Evolutionary conservation across 2,888 invertebrate species (phyloP).

Genomic region (Augochlorella aurata): DNA sequence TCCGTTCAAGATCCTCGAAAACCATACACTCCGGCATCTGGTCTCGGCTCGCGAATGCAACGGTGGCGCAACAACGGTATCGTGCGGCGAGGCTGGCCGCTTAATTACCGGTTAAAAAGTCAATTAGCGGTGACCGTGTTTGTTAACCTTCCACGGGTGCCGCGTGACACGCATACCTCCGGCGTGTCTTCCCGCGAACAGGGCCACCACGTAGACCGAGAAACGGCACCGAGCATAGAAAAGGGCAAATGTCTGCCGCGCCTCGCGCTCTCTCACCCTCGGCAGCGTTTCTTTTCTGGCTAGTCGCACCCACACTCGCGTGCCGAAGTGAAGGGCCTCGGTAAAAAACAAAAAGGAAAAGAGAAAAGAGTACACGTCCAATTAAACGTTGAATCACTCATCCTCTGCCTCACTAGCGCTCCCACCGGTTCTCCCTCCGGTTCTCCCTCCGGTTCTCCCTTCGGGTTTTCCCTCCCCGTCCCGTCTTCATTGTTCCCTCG

Average conservation of each 20-base stretch:
- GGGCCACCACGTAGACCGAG: conserved; percentile 32
- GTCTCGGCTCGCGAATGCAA: background rate
- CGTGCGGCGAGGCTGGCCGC: conserved; percentile 40
- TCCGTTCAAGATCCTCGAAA: background rate
- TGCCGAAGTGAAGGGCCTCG: conserved; percentile 25
- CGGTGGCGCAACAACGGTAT: conserved; percentile 54
- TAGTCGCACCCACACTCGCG: conserved; percentile 57
- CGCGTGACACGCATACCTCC: conserved; percentile 68
- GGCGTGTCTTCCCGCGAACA: conserved; percentile 21
- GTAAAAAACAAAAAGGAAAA: background rate
- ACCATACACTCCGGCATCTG: background rate
- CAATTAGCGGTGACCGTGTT: conserved; percentile 77
- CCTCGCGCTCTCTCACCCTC: conserved; percentile 4
- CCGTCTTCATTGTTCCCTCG: conserved; percentile 25
- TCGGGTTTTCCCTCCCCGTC: conserved; percentile 26
- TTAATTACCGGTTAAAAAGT: conserved; percentile 77
- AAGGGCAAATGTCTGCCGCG: conserved; percentile 57
- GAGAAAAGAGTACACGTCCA: conserved; percentile 68
- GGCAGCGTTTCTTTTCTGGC: conserved; percentile 25
- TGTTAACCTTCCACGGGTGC: conserved; percentile 70
- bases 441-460: background rate
- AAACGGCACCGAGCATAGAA: conserved; percentile 37
- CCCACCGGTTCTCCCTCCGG: background rate
- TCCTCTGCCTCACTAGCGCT: conserved; percentile 21
- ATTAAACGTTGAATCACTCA: conserved; percentile 74